Evolutionary conservation across 1,140 invertebrate genomes (phyloP), one percentile per base, ranked within the genome.

Genomic region (Pseudachorutes palmiensis): DNA sequence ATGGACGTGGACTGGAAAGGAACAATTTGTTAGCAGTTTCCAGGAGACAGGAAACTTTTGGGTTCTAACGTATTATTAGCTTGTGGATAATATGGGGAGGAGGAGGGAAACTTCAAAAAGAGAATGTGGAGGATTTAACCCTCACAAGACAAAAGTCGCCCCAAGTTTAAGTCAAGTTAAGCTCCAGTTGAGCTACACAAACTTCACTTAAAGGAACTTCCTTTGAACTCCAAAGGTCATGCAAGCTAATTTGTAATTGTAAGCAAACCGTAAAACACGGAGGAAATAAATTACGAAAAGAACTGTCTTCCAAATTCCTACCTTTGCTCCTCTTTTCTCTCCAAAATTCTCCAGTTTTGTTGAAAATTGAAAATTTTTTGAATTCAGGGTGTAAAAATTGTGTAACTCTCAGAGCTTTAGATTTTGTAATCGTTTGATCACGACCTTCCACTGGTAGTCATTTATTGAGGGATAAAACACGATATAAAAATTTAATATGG

Each of bases 211-310:
- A 16, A 28, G 12, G 30, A 28, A 30, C 31, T 60, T 2, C 24
- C 30, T 32, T 60, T 9, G 3, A 29, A 29, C 58, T 12, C 29
- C 29, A 60, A 55, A 55, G 51, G 51, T 55, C 51, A 55, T 55
- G 51, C 24, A 55, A 55, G 2, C 58, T 60, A 60, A 60, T 60
- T 60, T 60, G 58, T 60, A 60, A 60, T 60, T 60, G 58, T 60
- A 60, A 60, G 58, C 58, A 60, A 60, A 60, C 58, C 51, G 24
- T 55, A 55, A 55, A 55, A 3, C 24, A n/a, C n/a, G n/a, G n/a
- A n/a, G n/a, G n/a, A n/a, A n/a, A n/a, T n/a, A n/a, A n/a, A n/a
- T n/a, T n/a, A n/a, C n/a, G n/a, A n/a, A n/a, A n/a, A n/a, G n/a
- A n/a, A n/a, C n/a, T n/a, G n/a, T n/a, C n/a, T n/a, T n/a, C 9